Percentiles rank a stretch among this genome's conserved stretches.
Conservation (phyloP, 1,140 invertebrate genomes). For the Diabrotica undecimpunctata region DNA sequence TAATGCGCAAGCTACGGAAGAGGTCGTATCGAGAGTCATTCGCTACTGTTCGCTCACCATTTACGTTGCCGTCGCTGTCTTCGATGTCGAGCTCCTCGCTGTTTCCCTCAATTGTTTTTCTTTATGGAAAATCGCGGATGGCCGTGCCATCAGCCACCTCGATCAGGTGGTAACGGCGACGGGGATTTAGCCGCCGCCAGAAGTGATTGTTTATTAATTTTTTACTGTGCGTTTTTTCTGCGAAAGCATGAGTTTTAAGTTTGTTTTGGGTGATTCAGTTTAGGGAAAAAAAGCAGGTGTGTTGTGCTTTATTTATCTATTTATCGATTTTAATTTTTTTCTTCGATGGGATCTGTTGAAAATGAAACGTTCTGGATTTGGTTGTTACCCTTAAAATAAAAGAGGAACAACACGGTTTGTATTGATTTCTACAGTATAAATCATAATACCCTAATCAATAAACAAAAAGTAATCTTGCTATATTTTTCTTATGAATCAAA, state of each 20-base stretch:
- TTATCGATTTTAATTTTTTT: not conserved
- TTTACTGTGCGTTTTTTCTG: not conserved
- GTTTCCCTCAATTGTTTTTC: not conserved
- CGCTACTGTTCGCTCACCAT: not conserved
- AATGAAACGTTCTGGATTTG: too few relatives aligned
- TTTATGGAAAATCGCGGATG: conserved; percentile 1
- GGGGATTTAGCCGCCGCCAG: not conserved
- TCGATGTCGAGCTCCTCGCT: not conserved
- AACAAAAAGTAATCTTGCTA: too few relatives aligned
- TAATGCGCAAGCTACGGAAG: not conserved
- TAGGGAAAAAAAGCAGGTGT: not conserved
- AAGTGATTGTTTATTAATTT: not conserved
- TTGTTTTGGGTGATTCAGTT: not conserved
- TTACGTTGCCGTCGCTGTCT: not conserved
- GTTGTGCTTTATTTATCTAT: not conserved
- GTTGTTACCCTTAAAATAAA: too few relatives aligned
- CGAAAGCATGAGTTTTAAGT: not conserved
- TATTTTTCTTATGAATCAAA: too few relatives aligned
- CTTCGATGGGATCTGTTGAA: too few relatives aligned
- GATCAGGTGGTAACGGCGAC: conserved; percentile 1
- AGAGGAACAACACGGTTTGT: too few relatives aligned
- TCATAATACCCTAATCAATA: too few relatives aligned
- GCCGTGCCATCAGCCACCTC: not conserved
- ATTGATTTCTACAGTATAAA: too few relatives aligned
- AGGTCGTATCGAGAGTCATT: not conserved